A percentile compares a stretch with the other conserved stretches of the same genome.
phyloP scores from a whole-genome alignment of 2,888 invertebrate genomes.

The Athrips mouffetella region DNA sequence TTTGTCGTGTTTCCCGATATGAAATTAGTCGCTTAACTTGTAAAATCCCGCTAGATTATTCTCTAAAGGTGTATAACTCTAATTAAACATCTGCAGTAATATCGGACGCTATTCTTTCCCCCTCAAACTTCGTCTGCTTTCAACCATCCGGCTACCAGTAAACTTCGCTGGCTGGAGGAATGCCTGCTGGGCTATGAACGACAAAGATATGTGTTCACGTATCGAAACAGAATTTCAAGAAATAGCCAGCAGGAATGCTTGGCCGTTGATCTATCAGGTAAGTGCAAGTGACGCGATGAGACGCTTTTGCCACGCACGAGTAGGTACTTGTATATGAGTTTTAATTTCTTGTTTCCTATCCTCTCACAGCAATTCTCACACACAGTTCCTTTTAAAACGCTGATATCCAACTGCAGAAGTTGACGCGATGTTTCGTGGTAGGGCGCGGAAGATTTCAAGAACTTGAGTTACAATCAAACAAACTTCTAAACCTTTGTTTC shows the following conservation, averaged over 20 bases:
- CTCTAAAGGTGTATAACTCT: background rate
- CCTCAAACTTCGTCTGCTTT: slow-evolving; percentile 22
- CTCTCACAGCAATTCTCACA: too few species aligned
- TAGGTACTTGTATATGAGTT: slow-evolving; percentile 17
- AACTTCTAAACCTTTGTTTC: slow-evolving; percentile 10
- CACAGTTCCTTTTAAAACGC: too few species aligned
- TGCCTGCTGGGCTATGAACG: slow-evolving; percentile 41
- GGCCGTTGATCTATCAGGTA: slow-evolving; percentile 86
- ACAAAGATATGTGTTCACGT: slow-evolving; percentile 41
- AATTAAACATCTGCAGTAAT: background rate
- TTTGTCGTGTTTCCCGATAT: slow-evolving; percentile 5
- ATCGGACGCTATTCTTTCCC: background rate
- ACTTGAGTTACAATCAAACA: slow-evolving; percentile 1
- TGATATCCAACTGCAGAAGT: background rate
- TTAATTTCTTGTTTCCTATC: background rate
- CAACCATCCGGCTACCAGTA: slow-evolving; percentile 39
- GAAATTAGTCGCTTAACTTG: background rate
- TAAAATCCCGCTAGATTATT: background rate
- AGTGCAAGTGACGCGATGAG: slow-evolving; percentile 39
- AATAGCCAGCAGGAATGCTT: slow-evolving; percentile 83
- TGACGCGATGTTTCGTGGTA: background rate
- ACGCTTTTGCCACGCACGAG: slow-evolving; percentile 45
- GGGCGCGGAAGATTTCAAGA: background rate
- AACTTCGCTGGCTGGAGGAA: slow-evolving; percentile 39
- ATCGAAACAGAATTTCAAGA: slow-evolving; percentile 84